Conservation (phyloP, 2,113 vertebrate species). For the Meriones unguiculatus region DNA sequence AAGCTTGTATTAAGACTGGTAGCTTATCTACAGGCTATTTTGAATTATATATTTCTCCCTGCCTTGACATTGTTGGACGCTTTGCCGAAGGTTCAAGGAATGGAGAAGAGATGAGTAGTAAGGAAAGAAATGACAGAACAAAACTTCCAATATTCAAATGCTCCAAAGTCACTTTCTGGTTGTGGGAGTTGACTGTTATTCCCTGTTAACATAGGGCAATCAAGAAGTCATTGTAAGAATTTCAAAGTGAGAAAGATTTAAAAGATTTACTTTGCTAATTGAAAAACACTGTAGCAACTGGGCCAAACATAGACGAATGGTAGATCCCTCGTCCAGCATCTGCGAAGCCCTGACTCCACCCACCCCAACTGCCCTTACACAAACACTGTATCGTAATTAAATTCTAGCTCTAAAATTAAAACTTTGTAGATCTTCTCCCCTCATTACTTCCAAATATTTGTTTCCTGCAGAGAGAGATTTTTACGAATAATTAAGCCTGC, state of each 20-base stretch:
- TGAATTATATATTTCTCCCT: not conserved
- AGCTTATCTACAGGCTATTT: not conserved
- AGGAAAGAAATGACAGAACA: not conserved
- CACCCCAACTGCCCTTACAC: not conserved
- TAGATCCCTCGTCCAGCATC: not conserved
- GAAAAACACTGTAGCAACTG: not conserved
- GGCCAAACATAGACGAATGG: too few relatives aligned
- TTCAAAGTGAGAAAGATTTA: slow-evolving; percentile 25
- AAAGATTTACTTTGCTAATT: not conserved
- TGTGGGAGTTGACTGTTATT: not conserved
- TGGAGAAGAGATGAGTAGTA: not conserved
- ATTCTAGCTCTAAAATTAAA: not conserved
- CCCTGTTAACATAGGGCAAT: not conserved
- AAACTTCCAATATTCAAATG: not conserved
- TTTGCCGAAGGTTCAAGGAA: not conserved
- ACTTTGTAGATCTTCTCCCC: not conserved
- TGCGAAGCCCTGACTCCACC: not conserved
- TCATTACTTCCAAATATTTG: not conserved
- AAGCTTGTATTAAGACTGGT: too few relatives aligned
- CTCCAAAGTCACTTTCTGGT: not conserved
- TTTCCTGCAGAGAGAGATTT: not conserved
- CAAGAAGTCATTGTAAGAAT: not conserved
- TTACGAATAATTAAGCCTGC: not conserved
- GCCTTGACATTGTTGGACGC: not conserved
- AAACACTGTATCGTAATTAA: not conserved